Percentiles rank a stretch among this genome's conserved stretches.
These are phyloP conservation scores for Sterrhoptilus dennistouni DNA, from an alignment of 2,113 vertebrate genomes.

Conservation along the genomic window DNA sequence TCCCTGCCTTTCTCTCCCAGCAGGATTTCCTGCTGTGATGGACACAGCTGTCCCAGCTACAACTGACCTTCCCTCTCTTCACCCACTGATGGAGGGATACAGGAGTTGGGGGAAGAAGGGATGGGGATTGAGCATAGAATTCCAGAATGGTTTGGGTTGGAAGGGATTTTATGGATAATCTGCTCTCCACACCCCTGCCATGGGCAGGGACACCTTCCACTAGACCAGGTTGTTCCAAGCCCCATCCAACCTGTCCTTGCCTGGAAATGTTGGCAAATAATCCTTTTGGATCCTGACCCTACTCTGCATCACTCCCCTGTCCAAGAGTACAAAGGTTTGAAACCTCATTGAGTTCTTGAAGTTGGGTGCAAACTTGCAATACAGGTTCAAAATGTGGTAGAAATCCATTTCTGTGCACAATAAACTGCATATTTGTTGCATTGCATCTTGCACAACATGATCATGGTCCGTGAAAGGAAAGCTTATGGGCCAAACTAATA, in stretches of 20 bases:
- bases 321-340: background rate
- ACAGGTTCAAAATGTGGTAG: background rate
- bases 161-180: background rate
- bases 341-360: background rate
- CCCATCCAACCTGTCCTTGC: background rate
- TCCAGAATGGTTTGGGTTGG: background rate
- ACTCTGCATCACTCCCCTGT: background rate
- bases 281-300: background rate
- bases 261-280: background rate
- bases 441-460: background rate
- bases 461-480: fast-evolving
- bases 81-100: fast-evolving
- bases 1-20: background rate
- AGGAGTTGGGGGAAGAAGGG: fast-evolving
- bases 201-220: background rate
- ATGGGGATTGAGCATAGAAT: background rate
- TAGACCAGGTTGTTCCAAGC: background rate
- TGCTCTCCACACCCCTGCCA: background rate
- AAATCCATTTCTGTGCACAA: background rate
- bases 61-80: background rate
- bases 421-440: background rate
- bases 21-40: conserved; percentile 7
- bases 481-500: background rate
- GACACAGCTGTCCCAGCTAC: background rate
- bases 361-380: background rate